Evolutionary conservation across 2,113 vertebrate species (phyloP), one percentile per base, ranked within the genome.

Genomic region (Bettongia penicillata): DNA sequence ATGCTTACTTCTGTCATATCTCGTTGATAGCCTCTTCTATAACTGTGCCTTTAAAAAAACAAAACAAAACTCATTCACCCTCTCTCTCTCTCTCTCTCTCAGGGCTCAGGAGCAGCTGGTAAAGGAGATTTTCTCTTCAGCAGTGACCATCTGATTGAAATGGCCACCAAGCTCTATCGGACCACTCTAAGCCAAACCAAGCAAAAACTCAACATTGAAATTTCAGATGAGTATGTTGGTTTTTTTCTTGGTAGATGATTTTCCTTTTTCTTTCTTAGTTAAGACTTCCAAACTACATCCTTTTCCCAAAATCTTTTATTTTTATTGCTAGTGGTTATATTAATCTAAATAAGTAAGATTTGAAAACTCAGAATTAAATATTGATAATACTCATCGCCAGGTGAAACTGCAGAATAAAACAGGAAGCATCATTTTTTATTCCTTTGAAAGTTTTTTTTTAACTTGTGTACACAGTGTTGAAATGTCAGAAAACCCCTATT

Each of bases 121-220:
- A 99, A 99, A 98, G 99, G 99, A n/a, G 99, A 99, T 97, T 99
- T 99, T 98, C 98, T 99, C 97, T 98, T 99, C 96, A 99, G 99
- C 99, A 99, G 99, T 0, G 99, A 99, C 90, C 99, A 99, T 95
- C 99, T 99, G 95, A 99, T 99, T 94, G 99, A 99, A 98, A 99
- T 99, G 98, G 99, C 99, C 98, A 99, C 99, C 97, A 99, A 99
- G 98, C 99, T 99, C 1, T 99, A 99, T 96, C 99, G 99, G 95
- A 99, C 99, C 0, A 99, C 99, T 3, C 98, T 99, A 97, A 99
- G 99, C 95, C 98, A 99, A 90, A 99, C 99, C 90, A 98, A 99
- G 91, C 99, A 99, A 97, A 99, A 99, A 96, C 99, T 99, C 97
- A 98, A 98, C 97, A 98, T 99, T 0, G 99, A 99, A 98, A 99